A percentile compares a stretch with the other conserved stretches of the same genome.
Evolutionary conservation across 2,888 invertebrate genomes (phyloP).

Genomic region (Cremastobaeus sp.): DNA sequence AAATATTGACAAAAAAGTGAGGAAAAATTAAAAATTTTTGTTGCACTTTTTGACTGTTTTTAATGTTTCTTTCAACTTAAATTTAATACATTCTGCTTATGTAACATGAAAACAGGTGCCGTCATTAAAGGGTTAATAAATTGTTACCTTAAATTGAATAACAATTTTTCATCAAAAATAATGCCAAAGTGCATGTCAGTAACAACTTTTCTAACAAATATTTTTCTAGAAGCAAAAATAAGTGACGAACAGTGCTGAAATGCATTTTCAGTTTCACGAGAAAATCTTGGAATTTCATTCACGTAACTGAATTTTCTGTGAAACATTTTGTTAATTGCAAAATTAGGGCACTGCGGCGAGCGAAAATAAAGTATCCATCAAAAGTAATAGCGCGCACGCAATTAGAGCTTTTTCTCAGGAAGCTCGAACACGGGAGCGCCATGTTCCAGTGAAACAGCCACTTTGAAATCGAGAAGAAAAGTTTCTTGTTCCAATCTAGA

Average conservation of each 20-base stretch:
- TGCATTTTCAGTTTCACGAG: not conserved
- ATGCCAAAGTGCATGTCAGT: no score
- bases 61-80: no score
- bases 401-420: conserved; percentile 24
- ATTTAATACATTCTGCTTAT: no score
- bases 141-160: no score
- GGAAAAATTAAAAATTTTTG: no score
- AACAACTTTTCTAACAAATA: no score
- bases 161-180: no score
- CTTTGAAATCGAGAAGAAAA: conserved; percentile 42
- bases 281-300: not conserved
- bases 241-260: not conserved
- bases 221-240: no score
- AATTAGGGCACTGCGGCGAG: conserved; percentile 14
- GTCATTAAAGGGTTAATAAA: no score
- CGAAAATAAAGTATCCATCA: conserved; percentile 32
- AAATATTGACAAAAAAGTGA: no score
- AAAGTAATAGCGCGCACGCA: conserved; percentile 15
- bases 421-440: conserved; percentile 8
- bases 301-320: not conserved
- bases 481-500: conserved; percentile 27
- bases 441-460: conserved; percentile 27
- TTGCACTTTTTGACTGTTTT: no score
- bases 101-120: no score
- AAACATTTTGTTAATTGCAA: conserved; percentile 20